Base-by-base conservation (phyloP, 2,888 invertebrate species). In the Slavum lentiscoides region DNA sequence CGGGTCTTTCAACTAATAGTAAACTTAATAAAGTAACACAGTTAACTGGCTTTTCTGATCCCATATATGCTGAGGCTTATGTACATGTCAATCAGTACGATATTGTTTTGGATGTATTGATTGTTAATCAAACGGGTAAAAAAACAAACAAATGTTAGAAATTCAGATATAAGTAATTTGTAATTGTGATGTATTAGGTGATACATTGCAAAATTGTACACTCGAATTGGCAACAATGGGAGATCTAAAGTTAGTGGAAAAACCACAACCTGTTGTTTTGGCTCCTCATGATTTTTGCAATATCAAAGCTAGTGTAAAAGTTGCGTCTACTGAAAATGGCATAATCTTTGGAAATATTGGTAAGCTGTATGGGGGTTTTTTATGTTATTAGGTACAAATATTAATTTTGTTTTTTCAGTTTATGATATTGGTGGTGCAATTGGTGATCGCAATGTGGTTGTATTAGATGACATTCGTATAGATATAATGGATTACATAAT, bases 401-500 rank as follows among this genome's bases (percentile, higher is more conserved):
- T 72, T 62, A 68, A 69, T 49, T 23, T 69, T 83, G 30, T 64
- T 58, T 82, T 69, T 83, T 59, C 87, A 94, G 97, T 98, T 81
- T 99, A 98, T 87, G 98, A 99, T 86, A 94, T 99, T 75, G 93
- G 93, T 58, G 96, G 97, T 70, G 94, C 96, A 49, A 92, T 92
- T 3, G 94, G 94, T 83, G 97, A 97, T 87, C 91, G 96, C 84
- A 98, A 98, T 87, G 98, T 98, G 83, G 98, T 99, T 58, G 98
- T 99, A 19, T 89, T 99, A 74, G 98, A 98, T 87, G 99, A 99
- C 87, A 98, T 99, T 85, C 98, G 98, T 87, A 98, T 99, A 86
- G 99, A 99, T 88, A 98, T 99, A 84, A 97, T 99, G 95, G 99
- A 99, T 89, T 98, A 98, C 88, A 97, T 98, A 85, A 93, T 98